These are phyloP conservation scores for Bothrops jararaca DNA, from an alignment of 2,113 vertebrate genomes.

Conservation along the genomic window DNA sequence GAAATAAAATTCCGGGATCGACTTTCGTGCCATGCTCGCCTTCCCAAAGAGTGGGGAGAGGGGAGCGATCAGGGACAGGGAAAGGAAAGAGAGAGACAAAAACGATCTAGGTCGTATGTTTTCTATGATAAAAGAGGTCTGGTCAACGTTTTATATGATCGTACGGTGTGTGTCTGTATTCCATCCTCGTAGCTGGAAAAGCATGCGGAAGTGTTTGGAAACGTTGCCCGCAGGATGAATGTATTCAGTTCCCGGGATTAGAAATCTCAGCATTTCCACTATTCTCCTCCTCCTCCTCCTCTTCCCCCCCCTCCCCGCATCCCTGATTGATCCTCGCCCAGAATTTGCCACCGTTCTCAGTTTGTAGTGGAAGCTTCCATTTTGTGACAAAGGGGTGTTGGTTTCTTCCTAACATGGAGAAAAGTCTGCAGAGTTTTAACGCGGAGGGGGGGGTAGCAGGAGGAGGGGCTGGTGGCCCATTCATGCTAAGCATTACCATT, in stretches of 20 bases:
- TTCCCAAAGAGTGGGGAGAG: not conserved
- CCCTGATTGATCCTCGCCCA: conserved; percentile 55
- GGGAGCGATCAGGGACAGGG: not conserved
- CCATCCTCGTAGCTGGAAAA: not conserved
- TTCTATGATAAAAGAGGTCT: not conserved
- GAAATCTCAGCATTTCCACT: not conserved
- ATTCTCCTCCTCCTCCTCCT: not conserved
- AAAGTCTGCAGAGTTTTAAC: conserved; percentile 92
- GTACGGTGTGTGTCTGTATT: not conserved
- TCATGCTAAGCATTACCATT: conserved; percentile 97
- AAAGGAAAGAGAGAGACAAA: too few relatives aligned
- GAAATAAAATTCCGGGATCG: not conserved
- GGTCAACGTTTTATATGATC: not conserved
- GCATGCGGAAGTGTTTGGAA: not conserved
- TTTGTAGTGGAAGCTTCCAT: conserved; percentile 98
- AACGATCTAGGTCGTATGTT: not conserved
- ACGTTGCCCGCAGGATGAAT: not conserved
- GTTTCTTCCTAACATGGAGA: conserved; percentile 82
- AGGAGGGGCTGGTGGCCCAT: conserved; percentile 84
- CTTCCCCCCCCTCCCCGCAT: conserved; percentile 36
- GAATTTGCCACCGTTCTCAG: conserved; percentile 71
- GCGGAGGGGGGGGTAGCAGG: conserved; percentile 36
- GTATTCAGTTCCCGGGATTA: not conserved
- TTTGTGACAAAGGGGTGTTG: conserved; percentile 84
- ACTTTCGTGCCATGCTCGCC: not conserved